Base-by-base conservation (phyloP, 1,140 invertebrate species). In the Brachionus sp. region DNA sequence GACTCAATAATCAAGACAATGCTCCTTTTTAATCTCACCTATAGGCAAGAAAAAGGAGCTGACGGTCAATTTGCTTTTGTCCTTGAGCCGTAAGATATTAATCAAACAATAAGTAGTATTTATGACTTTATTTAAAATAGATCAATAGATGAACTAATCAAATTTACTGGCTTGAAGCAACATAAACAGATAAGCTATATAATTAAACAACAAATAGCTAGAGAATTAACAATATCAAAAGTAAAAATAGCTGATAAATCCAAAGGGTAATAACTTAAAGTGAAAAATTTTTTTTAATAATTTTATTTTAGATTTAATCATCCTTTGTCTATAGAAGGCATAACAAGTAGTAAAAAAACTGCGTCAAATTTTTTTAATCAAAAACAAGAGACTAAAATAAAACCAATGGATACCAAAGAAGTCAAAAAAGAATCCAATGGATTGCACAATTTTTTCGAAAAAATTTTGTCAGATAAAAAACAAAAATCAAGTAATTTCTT, bases 11-110 rank as follows among this genome's bases (percentile, higher is more conserved):
- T 97, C 1, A 90, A 92, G 80, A 91, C 93, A 0, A 95, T 98
- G 94, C 91, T 95, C 42, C 93, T 95, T 86, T 95, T 95, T 87
- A 95, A 95, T 84, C 89, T 98, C 73, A 93, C 92, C 23, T 96
- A 95, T 88, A 90, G 92, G 1, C 95, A 97, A 88, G 92, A 94
- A 80, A 92, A 93, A 64, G 91, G 90, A 5, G 46, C 78, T 12
- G 94, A 96, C 84, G 95, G 95, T 64, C 91, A 91, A 50, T 96
- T 95, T 88, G 90, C 90, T 4, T 96, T 93, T 87, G 90, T 92
- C 57, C 87, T 97, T 2, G 95, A 97, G 87, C 94, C 95, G 87
- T 94, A 92, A 90, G 91, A 91, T 16, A 1, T 39, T 77, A 29
- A 83, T 53, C 5, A 6, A 84, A 25, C 13, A 23, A 25, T 35